Evolutionary conservation across 1,140 invertebrate species (phyloP).

Genomic region (Campoletis sonorensis): DNA sequence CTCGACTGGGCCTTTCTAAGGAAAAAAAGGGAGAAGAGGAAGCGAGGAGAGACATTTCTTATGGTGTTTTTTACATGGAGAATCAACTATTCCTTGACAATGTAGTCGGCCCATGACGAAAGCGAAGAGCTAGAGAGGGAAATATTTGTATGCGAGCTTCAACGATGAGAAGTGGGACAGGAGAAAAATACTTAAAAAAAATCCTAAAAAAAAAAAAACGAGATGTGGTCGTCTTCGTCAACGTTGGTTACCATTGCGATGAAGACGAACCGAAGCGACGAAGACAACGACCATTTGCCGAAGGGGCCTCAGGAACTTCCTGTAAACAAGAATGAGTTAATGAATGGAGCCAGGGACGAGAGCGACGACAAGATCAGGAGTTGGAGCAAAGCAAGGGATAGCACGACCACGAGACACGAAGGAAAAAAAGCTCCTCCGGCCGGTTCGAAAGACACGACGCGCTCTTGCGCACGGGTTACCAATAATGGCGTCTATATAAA

Average conservation of each 20-base stretch:
- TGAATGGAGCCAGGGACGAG: slow-evolving; percentile 60
- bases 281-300: slow-evolving; percentile 49
- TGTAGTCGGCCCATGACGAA: slow-evolving; percentile 20
- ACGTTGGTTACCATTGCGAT: slow-evolving; percentile 36
- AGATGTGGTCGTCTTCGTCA: not conserved
- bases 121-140: not conserved
- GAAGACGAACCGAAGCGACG: slow-evolving; percentile 47
- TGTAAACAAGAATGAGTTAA: slow-evolving; percentile 70
- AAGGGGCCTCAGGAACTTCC: slow-evolving; percentile 61
- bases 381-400: not conserved
- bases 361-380: slow-evolving; percentile 48
- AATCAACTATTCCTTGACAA: slow-evolving; percentile 12
- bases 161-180: slow-evolving; percentile 38
- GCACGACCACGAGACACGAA: slow-evolving; percentile 43
- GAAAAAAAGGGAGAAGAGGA: not conserved
- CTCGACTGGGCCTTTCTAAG: not conserved
- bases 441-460: slow-evolving; percentile 49
- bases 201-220: slow-evolving; percentile 42
- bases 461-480: slow-evolving; percentile 39
- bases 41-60: not conserved
- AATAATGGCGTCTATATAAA: slow-evolving; percentile 7
- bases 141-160: not conserved
- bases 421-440: slow-evolving; percentile 59
- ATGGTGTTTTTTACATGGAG: not conserved
- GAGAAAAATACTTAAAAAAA: too few species aligned